Evolutionary conservation across 2,888 invertebrate genomes (phyloP), one percentile per base, ranked within the genome.

Genomic region (Temnothorax unifasciatus): DNA sequence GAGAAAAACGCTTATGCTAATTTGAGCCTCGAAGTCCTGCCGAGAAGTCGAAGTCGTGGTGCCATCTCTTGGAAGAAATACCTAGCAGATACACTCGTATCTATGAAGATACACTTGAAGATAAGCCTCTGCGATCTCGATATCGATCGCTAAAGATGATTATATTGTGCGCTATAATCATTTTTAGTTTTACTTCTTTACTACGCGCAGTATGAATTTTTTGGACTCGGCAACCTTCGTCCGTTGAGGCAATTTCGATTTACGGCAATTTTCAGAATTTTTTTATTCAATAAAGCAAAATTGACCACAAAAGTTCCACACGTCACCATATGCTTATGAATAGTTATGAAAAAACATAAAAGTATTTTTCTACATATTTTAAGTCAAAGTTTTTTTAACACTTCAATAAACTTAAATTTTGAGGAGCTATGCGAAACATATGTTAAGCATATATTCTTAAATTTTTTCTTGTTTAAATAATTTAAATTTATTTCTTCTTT

Each of bases 21-120:
- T 88, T 83, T 41, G 9, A 21, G 1, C 11, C 29, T 50, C 6
- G 11, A 73, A 25, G 13, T 64, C 18, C 18, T 64, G 34, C 15
- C 63, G 76, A 25, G 61, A 11, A 38, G n/a, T 2, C 0, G 9
- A 75, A 68, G 57, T 68, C 18, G 87, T 88, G 84, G 88, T 88
- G 89, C 89, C 89, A 89, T 88, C 89, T 89, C 77, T 84, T 68
- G 86, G n/a, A 61, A 50, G 54, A 54, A 29, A 15, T 34, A 69
- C n/a, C 11, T 77, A 54, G 13, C 57, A 77, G 44, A 69, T 13
- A 29, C 13, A 41, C 34, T 9, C 15, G 18, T 8, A 5, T 21
- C 54, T 77, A 21, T n/a, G 57, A 77, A 54, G 68, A 29, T 50
- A 44, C 29, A 52, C 18, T 57, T 29, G 15, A 6, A 4, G 54